These are phyloP conservation scores for Kudoa iwatai DNA, from an alignment of 30 jellyfish, hydroid and myxozoan genomes.

Conservation along the genomic window DNA sequence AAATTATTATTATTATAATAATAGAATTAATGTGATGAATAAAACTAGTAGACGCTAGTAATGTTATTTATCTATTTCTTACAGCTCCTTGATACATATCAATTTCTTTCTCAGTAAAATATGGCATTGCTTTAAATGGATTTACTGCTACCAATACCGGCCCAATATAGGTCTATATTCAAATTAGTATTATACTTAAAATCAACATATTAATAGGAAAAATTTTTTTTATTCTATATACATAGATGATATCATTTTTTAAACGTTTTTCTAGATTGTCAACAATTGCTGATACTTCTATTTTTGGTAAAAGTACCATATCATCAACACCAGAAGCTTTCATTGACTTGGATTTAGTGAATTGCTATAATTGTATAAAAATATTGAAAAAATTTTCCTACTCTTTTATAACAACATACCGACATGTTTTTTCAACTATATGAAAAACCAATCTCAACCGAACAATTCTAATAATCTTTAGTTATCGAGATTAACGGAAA, in stretches of 20 bases:
- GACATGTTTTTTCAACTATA: too few species aligned
- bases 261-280: conserved; percentile 39
- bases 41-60: not conserved
- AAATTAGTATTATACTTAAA: conserved; percentile 1
- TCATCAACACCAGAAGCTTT: conserved; percentile 73
- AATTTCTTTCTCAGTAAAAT: conserved; percentile 65
- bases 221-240: conserved; percentile 7
- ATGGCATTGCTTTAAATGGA: conserved; percentile 73
- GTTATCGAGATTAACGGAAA: too few species aligned
- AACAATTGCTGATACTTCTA: conserved; percentile 71
- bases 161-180: conserved; percentile 62
- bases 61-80: conserved; percentile 3
- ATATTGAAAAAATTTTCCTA: too few species aligned
- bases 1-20: conserved; percentile 1
- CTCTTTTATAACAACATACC: too few species aligned
- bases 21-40: not conserved
- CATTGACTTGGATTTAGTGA: too few species aligned
- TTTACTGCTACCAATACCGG: conserved; percentile 90
- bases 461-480: too few species aligned
- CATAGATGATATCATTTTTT: conserved; percentile 70
- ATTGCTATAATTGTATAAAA: too few species aligned
- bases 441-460: too few species aligned
- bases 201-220: not conserved
- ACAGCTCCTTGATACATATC: conserved; percentile 84
- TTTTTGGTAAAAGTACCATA: conserved; percentile 78